These are phyloP conservation scores for Rhipidura dahli DNA, from an alignment of 2,113 vertebrate genomes.

Conservation along the genomic window DNA sequence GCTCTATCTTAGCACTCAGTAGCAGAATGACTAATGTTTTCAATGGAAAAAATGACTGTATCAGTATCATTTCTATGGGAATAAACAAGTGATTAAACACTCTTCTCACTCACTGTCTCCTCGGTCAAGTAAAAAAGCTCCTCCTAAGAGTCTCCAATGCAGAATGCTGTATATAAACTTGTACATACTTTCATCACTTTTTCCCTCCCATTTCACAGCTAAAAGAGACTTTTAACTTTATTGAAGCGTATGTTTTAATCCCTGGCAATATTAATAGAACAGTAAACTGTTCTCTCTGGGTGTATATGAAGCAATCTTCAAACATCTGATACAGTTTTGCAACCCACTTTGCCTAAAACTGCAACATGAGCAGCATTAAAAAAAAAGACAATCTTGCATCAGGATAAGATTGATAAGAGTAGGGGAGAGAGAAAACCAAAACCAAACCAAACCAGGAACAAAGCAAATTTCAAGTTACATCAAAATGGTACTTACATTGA, in stretches of 20 bases:
- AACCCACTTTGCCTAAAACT: neutral
- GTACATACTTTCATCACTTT: neutral
- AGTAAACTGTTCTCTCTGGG: neutral
- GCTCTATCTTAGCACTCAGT: neutral
- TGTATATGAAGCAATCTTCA: neutral
- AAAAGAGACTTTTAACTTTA: neutral
- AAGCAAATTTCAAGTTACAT: neutral
- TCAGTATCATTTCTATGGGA: neutral
- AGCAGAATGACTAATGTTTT: neutral
- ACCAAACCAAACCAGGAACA: neutral
- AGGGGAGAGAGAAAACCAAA: neutral
- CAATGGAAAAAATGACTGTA: neutral
- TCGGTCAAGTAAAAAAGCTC: neutral
- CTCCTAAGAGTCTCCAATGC: neutral
- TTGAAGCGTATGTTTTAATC: neutral
- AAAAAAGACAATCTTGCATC: neutral
- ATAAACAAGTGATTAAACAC: neutral
- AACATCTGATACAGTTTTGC: neutral
- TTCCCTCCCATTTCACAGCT: neutral
- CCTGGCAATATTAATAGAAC: neutral
- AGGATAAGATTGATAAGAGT: neutral
- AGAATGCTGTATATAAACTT: neutral
- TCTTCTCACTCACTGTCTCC: neutral
- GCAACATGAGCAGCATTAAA: neutral
- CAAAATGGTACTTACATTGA: slow-evolving; percentile 86